A percentile compares a stretch with the other conserved stretches of the same genome.
These are phyloP conservation scores for Aurelia aurita DNA, from an alignment of 30 jellyfish, hydroid and myxozoan species.

Conservation along the genomic window DNA sequence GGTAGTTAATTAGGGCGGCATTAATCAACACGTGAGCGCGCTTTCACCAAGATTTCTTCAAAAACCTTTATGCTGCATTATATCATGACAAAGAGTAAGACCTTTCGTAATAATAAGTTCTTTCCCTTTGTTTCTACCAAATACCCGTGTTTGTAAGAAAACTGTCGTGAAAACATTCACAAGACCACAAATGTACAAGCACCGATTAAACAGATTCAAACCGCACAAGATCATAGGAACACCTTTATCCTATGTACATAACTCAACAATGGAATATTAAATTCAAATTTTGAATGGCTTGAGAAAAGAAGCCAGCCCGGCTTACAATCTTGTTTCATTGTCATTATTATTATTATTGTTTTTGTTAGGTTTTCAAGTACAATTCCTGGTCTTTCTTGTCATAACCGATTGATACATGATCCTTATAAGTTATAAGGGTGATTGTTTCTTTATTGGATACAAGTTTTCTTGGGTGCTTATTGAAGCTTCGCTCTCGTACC, in stretches of 20 bases:
- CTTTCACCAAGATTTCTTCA: not conserved
- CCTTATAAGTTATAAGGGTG: no score
- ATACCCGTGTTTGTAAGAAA: slow-evolving; percentile 8
- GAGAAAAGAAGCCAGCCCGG: not conserved
- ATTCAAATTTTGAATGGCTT: slow-evolving; percentile 3
- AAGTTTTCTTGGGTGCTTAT: no score
- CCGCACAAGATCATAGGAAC: slow-evolving; percentile 28
- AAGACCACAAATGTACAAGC: slow-evolving; percentile 55
- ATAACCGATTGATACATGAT: no score
- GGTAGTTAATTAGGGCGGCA: slow-evolving; percentile 15
- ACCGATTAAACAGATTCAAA: slow-evolving; percentile 53
- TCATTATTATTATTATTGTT: no score
- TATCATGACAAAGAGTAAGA: slow-evolving; percentile 15
- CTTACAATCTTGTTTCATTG: no score
- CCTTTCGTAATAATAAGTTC: slow-evolving; percentile 7
- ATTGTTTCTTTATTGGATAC: no score
- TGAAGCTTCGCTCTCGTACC: no score
- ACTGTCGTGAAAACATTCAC: slow-evolving; percentile 32
- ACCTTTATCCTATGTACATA: slow-evolving; percentile 60
- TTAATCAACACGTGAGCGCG: slow-evolving; percentile 51
- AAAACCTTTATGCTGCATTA: not conserved
- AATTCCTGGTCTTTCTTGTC: no score
- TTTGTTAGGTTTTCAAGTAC: no score
- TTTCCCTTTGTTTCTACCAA: slow-evolving; percentile 19
- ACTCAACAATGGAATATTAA: slow-evolving; percentile 36